Evolutionary conservation across 2,113 vertebrate species (phyloP).

Genomic region (Melanotaenia duboulayi): DNA sequence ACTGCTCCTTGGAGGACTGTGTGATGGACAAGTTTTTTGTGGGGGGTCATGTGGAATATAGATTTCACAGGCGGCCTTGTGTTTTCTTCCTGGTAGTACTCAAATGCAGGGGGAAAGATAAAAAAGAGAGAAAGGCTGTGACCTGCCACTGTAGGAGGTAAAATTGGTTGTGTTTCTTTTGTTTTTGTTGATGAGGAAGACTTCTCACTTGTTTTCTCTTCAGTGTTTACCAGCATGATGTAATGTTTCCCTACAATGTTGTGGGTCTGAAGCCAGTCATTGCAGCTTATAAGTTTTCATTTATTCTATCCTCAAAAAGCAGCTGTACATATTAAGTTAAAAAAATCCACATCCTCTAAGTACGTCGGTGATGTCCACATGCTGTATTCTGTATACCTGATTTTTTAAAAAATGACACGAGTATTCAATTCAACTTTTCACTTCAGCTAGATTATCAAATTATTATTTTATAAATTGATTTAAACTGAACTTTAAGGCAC

Average conservation of each 20-base stretch:
- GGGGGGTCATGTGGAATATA: slow-evolving; percentile 8
- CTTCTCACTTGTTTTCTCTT: slow-evolving; percentile 2
- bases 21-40: slow-evolving; percentile 49
- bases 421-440: background rate
- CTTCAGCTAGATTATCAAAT: background rate
- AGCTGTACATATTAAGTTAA: too few species aligned
- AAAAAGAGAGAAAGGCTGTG: slow-evolving; percentile 15
- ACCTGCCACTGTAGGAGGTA: slow-evolving; percentile 5
- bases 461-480: slow-evolving; percentile 12
- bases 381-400: background rate
- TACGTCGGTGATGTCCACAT: too few species aligned
- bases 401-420: background rate
- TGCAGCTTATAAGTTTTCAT: too few species aligned
- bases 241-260: too few species aligned
- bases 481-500: slow-evolving; percentile 24
- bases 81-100: slow-evolving; percentile 22
- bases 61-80: slow-evolving; percentile 33
- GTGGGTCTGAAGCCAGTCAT: too few species aligned
- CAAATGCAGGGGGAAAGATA: slow-evolving; percentile 37
- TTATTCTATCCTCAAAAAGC: too few species aligned
- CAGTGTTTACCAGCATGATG: background rate
- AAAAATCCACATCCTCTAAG: too few species aligned
- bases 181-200: slow-evolving; percentile 27
- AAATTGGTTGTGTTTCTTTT: slow-evolving; percentile 33
- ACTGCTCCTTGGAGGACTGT: slow-evolving; percentile 22